Evolutionary conservation across 2,797 vertebrate genomes (phyloP).

Genomic region (Onychomys arenicola): DNA sequence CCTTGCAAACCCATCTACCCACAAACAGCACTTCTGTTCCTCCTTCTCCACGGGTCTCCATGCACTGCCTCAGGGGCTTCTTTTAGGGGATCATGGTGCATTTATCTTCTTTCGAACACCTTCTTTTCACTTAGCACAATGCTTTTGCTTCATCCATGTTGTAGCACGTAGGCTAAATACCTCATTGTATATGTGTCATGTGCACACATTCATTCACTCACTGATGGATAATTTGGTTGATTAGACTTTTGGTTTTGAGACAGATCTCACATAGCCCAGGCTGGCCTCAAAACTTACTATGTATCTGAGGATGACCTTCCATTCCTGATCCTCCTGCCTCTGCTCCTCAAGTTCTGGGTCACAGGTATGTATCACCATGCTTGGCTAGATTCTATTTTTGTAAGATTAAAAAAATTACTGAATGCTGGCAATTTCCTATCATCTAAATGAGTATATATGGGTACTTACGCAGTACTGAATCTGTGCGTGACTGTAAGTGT

Average conservation of each 20-base stretch:
- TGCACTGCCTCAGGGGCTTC: background rate
- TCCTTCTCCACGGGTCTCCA: background rate
- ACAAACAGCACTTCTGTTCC: background rate
- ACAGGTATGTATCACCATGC: background rate
- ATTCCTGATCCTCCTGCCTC: background rate
- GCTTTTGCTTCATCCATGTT: background rate
- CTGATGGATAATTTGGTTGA: background rate
- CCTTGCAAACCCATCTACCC: conserved; percentile 1
- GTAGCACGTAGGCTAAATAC: background rate
- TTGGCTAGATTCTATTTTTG: conserved; percentile 16
- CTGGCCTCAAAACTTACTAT: background rate
- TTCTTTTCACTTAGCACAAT: background rate
- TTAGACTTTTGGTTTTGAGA: background rate
- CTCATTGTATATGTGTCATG: background rate
- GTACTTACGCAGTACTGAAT: background rate
- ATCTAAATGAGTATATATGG: background rate
- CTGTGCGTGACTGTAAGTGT: background rate
- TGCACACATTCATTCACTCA: background rate
- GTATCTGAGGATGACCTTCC: background rate
- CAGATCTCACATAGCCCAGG: background rate
- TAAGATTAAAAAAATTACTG: background rate
- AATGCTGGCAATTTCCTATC: conserved; percentile 25
- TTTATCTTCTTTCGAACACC: background rate
- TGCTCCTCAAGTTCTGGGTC: background rate
- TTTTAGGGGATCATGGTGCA: background rate